Conservation (phyloP, 2,113 vertebrate genomes). For the Pontoporia blainvillei region DNA sequence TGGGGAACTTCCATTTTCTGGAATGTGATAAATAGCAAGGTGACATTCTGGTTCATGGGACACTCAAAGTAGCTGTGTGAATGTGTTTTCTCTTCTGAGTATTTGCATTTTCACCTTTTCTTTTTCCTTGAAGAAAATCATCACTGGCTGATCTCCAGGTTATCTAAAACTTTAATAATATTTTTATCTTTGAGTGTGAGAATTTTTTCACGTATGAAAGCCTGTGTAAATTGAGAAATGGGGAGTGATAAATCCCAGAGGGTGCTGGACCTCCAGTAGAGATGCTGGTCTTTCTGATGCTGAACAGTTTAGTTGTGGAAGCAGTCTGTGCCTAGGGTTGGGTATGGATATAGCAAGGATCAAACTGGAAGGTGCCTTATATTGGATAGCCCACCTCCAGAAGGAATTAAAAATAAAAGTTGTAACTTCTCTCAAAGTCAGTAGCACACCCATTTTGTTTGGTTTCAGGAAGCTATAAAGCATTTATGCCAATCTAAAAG, state of each 20-base stretch:
- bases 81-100: not conserved
- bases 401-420: not conserved
- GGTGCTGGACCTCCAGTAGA: not conserved
- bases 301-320: not conserved
- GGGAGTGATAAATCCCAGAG: not conserved
- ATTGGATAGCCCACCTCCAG: not conserved
- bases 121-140: conserved; percentile 28
- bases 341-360: not conserved
- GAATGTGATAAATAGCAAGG: not conserved
- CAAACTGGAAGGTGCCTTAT: not conserved
- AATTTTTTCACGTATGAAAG: not conserved
- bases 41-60: not conserved
- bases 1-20: not conserved
- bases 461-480: not conserved
- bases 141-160: not conserved
- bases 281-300: not conserved
- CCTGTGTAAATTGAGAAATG: not conserved
- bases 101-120: not conserved
- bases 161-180: not conserved
- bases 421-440: not conserved
- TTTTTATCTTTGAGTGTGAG: not conserved
- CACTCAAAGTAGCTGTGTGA: not conserved
- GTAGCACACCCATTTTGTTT: not conserved
- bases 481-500: not conserved
- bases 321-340: not conserved